Evolutionary conservation across 2,113 vertebrate species (phyloP), one percentile per base, ranked within the genome.

Genomic region (Psammodynastes pulverulentus): DNA sequence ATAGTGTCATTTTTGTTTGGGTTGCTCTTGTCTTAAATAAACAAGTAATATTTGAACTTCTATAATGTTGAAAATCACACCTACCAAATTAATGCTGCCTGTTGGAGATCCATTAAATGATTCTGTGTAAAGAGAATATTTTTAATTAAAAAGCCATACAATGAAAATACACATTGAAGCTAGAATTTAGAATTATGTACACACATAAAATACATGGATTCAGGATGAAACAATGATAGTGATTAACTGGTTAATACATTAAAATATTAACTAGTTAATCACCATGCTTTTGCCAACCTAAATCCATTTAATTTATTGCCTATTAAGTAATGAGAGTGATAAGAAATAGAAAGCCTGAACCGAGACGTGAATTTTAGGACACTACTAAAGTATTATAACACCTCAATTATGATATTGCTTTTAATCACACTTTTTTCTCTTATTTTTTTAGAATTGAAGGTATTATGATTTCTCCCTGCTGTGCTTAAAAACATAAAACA

Each of bases 71-170:
- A 94, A 72, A 92, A 29, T 88, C 0, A 52, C 45, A 97, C 98
- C 95, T 97, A 99, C 99, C 95, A 99, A 97, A 97, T 99, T 99
- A 96, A 99, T 98, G 97, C 99, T 99, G 96, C 99, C 97, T 54
- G 98, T 99, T 84, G 99, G 99, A 93, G 99, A 99, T 5, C 99
- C 99, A 89, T 99, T 99, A 96, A 99, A 99, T 87, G 99, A 99
- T 95, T 99, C 99, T 99, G 94, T 53, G 29, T 85, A 46, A 34
- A 49, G 8, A 88, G 19, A 54, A 39, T 2, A 54, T 13, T 88
- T 52, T 53, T 88, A 58, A 58, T 7, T 7, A 21, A 39, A 39
- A 79, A 79, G 34, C 34, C 34, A 39, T 79, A 79, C 2, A 79
- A 39, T 39, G 34, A 7, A 79, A 79, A 79, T 79, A 87, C 0